Evolutionary conservation across 2,113 vertebrate species (phyloP), one percentile per base, ranked within the genome.

Genomic region (Ahaetulla prasina): DNA sequence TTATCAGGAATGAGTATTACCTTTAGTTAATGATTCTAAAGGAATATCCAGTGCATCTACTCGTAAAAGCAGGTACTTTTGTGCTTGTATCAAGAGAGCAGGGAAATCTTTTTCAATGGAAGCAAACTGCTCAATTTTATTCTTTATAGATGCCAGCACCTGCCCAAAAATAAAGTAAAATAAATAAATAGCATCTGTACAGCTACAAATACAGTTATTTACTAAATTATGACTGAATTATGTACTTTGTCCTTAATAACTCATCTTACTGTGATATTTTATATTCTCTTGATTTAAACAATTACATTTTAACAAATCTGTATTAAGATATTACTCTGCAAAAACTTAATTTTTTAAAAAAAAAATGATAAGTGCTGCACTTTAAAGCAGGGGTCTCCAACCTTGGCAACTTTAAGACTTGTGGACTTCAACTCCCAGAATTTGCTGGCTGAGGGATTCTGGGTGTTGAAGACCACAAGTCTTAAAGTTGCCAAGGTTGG

Each of bases 91-190:
- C 60, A 99, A 98, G 95, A 98, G 97, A 89, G 97, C 97, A 0
- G 98, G 96, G 87, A 99, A 99, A 95, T 99, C 98, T 95, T 98
- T 98, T 96, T 98, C 98, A 88, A 95, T 49, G 0, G 97, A 97
- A 52, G 98, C 98, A 96, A 98, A 97, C 94, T 98, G 97, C 74
- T 99, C 99, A 10, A 99, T 99, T 97, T 99, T 99, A 96, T 98
- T 98, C 97, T 99, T 99, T 95, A 99, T 97, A 84, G 98, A 99
- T 80, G 99, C 98, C 22, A 99, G 98, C 86, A 99, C 99, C 99
- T 99, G 96, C 86, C 95, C 95, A 95, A 96, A 93, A 88, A 68
- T 68, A 68, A 68, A 35, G 4, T 35, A 68, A 68, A 68, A 35
- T 68, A n/a, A 68, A 68, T 68, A 43, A 43, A 39, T 9, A 80